Evolutionary conservation across 2,888 invertebrate genomes (phyloP).

Genomic region (Adelognathus sp.): DNA sequence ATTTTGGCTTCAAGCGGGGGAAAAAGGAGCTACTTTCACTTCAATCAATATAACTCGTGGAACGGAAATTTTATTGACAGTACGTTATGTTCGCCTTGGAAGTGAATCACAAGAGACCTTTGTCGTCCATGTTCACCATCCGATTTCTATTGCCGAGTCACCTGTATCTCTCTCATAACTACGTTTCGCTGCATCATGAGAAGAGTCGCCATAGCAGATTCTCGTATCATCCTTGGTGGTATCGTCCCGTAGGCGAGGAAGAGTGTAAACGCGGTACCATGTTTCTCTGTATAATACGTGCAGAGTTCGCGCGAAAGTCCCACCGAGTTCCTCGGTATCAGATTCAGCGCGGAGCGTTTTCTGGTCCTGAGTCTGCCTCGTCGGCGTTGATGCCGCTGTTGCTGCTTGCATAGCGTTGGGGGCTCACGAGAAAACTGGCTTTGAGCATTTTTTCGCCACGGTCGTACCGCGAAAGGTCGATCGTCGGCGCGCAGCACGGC

Average conservation of each 20-base stretch:
- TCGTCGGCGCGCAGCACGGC: slow-evolving; percentile 64
- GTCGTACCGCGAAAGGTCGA: slow-evolving; percentile 75
- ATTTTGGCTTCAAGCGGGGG: too few relatives aligned
- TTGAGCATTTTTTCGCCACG: slow-evolving; percentile 64
- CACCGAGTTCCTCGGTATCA: slow-evolving; percentile 45
- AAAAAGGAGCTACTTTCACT: too few relatives aligned
- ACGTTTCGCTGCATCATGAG: neutral
- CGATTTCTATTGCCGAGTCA: neutral
- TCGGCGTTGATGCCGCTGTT: neutral
- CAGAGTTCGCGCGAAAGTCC: slow-evolving; percentile 15
- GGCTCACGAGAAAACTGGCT: slow-evolving; percentile 72
- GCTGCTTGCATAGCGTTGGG: slow-evolving; percentile 23
- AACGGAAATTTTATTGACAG: neutral
- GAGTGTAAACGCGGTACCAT: neutral
- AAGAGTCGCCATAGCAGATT: neutral
- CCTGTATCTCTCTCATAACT: neutral
- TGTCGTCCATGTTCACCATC: neutral
- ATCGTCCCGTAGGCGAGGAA: slow-evolving; percentile 3
- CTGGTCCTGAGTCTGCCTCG: slow-evolving; percentile 23
- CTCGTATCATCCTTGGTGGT: neutral
- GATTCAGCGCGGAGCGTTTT: slow-evolving; percentile 47
- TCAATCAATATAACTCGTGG: too few relatives aligned
- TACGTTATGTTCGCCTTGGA: neutral
- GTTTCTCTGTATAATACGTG: neutral
- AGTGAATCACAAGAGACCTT: neutral